Base-by-base conservation (phyloP, 2,113 vertebrate species). In the Haplochromis burtoni region DNA sequence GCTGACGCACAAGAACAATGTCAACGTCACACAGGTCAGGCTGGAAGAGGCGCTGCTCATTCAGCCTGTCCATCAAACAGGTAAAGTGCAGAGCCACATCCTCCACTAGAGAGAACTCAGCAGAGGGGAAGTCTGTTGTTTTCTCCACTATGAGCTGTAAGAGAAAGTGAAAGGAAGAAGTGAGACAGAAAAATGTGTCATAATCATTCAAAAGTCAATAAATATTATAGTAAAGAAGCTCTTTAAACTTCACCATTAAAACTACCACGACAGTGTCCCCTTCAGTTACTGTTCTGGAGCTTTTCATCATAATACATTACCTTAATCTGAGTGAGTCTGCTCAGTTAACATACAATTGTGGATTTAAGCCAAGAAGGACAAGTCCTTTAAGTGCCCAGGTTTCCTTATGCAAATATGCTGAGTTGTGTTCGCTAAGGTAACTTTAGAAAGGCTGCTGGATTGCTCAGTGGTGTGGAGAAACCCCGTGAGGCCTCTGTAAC, bases 1-100 rank as follows among this genome's bases (percentile, higher is more conserved):
- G 97, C 94, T 98, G 98, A 63, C 97, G 98, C 82, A 98, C 98
- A 94, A 99, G 97, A 78, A 99, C 97, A n/a, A 99, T 97, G 97
- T 99, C 98, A 71, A 99, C 97, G 96, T 99, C 97, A 2, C 98
- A 99, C 92, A 98, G 97, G 96, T 98, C 97, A 3, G 98, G 98
- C 94, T 98, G 98, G 96, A 98, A 98, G 93, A 98, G 98, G 92
- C 97, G 98, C 94, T 98, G 98, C 96, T 98, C 97, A 10, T 98
- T 99, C 95, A 98, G 96, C 93, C 97, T 97, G 97, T 98, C 98
- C 98, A 98, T 99, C 96, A 99, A 97, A 97, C 96, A 97, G 87
- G 98, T 97, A 89, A 98, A 99, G 95, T 98, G 97, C 93, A 98
- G 97, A 24, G 97, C 97, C 94, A 97, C 98, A 97, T 99, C 98